Evolutionary conservation across 2,888 invertebrate species (phyloP), one percentile per base, ranked within the genome.

Genomic region (Chrysotoxum bicinctum): DNA sequence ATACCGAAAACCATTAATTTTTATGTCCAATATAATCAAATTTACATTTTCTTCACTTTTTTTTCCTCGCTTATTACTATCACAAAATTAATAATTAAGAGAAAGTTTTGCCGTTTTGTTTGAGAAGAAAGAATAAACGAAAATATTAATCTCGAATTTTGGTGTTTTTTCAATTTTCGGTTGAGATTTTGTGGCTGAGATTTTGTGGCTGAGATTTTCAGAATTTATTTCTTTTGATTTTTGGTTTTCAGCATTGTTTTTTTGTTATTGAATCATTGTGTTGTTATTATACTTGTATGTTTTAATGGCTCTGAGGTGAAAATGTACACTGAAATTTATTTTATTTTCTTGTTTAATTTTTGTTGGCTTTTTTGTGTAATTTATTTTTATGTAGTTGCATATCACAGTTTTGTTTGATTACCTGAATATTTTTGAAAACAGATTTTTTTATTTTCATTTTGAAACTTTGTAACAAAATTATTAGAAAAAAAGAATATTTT

Each of bases 381-480:
- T 60, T 37, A 37, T 50, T 82, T 64, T 26, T 62, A 81, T 85
- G 66, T 81, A 73, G 85, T 81, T 85, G 85, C 81, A 81, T 85
- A 85, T 85, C 85, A 85, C 85, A 85, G 85, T 85, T 66, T 81
- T 76, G 85, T 85, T 85, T 85, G 85, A 85, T 85, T 85, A 85
- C 85, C 85, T 85, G 85, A 85, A 85, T 85, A 85, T 81, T 75
- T 75, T 64, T 76, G 68, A 68, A 77, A 81, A 76, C 73, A 75
- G 80, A 81, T 54, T 64, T 43, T 62, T 26, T 52, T 66, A 64
- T 72, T 62, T 76, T 76, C 30, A 54, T 54, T 56, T 54, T 62
- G 75, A 80, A 64, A 74, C 37, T 54, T 52, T 54, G 32, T 40
- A 70, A 48, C 43, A 43, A 21, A 69, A 48, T 45, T 45, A 64